Base-by-base conservation (phyloP, 2,888 invertebrate genomes). In the Pammene fasciana region DNA sequence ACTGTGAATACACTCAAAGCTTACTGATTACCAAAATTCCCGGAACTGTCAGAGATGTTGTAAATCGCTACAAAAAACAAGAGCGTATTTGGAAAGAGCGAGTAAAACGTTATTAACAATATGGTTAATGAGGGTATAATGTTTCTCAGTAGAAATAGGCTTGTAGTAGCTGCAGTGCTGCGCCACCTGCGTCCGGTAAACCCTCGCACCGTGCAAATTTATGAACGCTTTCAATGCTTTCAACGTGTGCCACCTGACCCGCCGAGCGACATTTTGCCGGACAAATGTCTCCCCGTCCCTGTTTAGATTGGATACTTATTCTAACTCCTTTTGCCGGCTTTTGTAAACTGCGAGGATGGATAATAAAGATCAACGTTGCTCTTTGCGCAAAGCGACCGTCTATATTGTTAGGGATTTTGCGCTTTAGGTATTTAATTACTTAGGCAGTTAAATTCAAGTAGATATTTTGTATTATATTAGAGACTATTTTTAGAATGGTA, bases 231-330 rank as follows among this genome's bases (percentile, higher is more conserved):
- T 89, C 85, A 89, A 83, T 82, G 87, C 90, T 90, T 86, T 88
- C 87, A 90, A 83, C 89, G 86, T 86, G 85, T 87, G 89, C 90
- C 89, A 91, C 89, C 92, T 92, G 91, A 91, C 92, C 91, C 90
- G 83, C 79, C 82, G 76, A 82, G 86, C 83, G 84, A 86, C 87
- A 84, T 87, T 89, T 86, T 80, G 80, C 83, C 79, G 86, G 86
- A 89, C 88, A 88, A 89, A 90, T 88, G 85, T 82, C 78, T 79
- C 80, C 79, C 79, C 85, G 80, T 84, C 85, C 83, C 79, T 85
- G 83, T 88, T 86, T 88, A 86, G 86, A 85, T 85, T 82, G 81
- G 81, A 78, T 82, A 84, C 83, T 85, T 85, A 84, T 82, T 85
- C 77, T 82, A 80, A 80, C 79, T 78, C 75, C 71, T 75, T 74